Evolutionary conservation across 1,140 invertebrate species (phyloP).

Genomic region (Apis laboriosa): DNA sequence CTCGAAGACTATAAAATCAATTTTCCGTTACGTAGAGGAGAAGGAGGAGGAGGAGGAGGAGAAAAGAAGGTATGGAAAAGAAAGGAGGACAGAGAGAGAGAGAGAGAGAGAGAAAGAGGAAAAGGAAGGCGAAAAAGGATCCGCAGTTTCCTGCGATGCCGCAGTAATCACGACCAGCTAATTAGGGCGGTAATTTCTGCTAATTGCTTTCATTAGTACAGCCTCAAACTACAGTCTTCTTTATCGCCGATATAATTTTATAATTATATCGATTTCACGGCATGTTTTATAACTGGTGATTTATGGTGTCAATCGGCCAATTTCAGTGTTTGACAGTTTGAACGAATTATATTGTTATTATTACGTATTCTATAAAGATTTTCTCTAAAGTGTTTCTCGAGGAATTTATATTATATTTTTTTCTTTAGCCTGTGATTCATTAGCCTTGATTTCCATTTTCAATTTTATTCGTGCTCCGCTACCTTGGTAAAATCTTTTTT

Average conservation of each 20-base stretch:
- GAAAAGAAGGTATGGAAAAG: too few relatives aligned
- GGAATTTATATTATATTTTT: too few relatives aligned
- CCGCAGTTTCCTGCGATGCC: slow-evolving; percentile 38
- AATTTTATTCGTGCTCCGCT: too few relatives aligned
- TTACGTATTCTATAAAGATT: too few relatives aligned
- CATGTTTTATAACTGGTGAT: slow-evolving; percentile 22
- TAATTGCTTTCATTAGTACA: slow-evolving; percentile 56
- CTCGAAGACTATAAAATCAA: slow-evolving; percentile 40
- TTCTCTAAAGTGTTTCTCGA: too few relatives aligned
- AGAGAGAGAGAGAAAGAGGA: too few relatives aligned
- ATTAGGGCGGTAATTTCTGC: slow-evolving; percentile 53
- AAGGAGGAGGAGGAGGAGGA: too few relatives aligned
- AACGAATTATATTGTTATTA: too few relatives aligned
- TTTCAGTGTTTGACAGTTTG: not conserved
- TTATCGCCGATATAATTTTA: slow-evolving; percentile 48
- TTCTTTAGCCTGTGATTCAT: too few relatives aligned
- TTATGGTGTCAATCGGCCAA: not conserved
- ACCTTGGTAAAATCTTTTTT: too few relatives aligned
- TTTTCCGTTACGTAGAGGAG: slow-evolving; percentile 15
- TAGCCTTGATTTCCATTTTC: too few relatives aligned
- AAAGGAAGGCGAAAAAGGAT: slow-evolving; percentile 11
- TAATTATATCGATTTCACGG: slow-evolving; percentile 54
- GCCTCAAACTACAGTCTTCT: slow-evolving; percentile 27
- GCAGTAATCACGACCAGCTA: slow-evolving; percentile 49
- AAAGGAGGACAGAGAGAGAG: too few relatives aligned